Percentiles rank a stretch among this genome's conserved stretches.
Conservation (phyloP, 2,113 vertebrate species). For the Egretta garzetta region DNA sequence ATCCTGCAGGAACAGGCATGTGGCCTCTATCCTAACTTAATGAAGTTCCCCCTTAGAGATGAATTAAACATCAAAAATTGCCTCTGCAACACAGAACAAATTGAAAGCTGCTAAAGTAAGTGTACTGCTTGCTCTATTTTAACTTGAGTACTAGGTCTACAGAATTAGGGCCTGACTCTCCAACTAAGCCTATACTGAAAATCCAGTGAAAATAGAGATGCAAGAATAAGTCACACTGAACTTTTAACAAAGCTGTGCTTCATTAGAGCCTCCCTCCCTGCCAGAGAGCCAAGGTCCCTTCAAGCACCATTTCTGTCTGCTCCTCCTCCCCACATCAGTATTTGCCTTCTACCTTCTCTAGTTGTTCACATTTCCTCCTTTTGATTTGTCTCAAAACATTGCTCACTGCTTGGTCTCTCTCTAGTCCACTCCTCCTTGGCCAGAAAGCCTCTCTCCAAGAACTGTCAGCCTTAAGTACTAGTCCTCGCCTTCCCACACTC, state of each 20-base stretch:
- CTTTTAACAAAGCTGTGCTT: neutral
- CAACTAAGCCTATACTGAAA: neutral
- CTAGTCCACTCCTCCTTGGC: neutral
- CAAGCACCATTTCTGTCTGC: neutral
- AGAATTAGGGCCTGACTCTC: neutral
- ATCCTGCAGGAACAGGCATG: neutral
- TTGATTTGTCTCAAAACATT: neutral
- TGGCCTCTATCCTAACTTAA: neutral
- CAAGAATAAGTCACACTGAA: neutral
- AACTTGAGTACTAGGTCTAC: neutral
- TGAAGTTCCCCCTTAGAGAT: neutral
- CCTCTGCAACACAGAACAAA: neutral
- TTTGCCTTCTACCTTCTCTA: neutral
- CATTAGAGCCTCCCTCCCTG: neutral
- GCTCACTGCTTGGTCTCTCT: neutral
- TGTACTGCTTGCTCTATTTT: neutral
- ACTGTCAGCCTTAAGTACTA: neutral
- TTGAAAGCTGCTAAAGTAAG: neutral
- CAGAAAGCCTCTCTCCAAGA: neutral
- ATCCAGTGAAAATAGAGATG: neutral
- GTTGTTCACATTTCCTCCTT: neutral
- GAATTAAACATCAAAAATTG: neutral
- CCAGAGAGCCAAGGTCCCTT: neutral
- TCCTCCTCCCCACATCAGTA: neutral
- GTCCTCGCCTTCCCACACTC: too few species aligned